A percentile compares a stretch with the other conserved stretches of the same genome.
phyloP scores from a whole-genome alignment of 2,113 vertebrate species.

The Calonectris borealis region DNA sequence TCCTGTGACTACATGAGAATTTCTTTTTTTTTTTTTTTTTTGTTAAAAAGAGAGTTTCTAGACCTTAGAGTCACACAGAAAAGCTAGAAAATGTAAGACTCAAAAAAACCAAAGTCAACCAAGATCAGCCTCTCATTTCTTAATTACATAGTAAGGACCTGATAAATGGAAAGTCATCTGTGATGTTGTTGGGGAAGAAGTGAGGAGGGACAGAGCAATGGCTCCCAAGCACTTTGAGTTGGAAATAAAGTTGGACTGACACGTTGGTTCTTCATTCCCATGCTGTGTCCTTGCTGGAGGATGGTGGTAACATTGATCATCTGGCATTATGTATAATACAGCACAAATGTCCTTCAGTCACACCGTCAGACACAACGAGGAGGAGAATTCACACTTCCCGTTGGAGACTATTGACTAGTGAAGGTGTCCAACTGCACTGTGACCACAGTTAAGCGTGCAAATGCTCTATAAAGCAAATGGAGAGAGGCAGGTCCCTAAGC shows the following conservation, averaged over 20 bases:
- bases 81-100: neutral
- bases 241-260: neutral
- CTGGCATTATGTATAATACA: neutral
- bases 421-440: neutral
- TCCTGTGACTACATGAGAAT: neutral
- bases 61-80: neutral
- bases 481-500: neutral
- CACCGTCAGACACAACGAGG: neutral
- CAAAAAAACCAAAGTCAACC: neutral
- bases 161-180: neutral
- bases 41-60: neutral
- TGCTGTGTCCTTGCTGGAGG: neutral
- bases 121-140: neutral
- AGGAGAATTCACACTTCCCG: neutral
- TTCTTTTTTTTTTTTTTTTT: neutral
- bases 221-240: neutral
- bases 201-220: neutral
- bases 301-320: neutral
- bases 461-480: neutral
- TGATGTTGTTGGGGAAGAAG: neutral
- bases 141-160: neutral
- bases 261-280: neutral
- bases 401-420: neutral
- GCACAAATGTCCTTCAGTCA: neutral
- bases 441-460: neutral